Conservation (phyloP, 35 echinoderm and acorn worm genomes). For the Eucidaris tribuloides region DNA sequence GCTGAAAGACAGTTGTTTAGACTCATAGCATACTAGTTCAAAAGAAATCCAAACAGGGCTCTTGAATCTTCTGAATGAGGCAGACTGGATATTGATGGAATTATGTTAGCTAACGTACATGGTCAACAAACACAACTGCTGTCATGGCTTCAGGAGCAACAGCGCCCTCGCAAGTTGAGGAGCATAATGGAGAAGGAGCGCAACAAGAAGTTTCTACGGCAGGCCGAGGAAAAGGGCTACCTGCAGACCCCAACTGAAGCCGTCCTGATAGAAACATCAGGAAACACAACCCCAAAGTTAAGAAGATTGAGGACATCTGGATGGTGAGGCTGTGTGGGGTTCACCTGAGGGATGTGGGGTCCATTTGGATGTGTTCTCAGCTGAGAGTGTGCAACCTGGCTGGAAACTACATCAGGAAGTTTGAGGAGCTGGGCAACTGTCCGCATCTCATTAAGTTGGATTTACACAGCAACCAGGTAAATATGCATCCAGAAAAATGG, state of each 20-base stretch:
- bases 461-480: conserved; percentile 92
- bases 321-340: conserved; percentile 55
- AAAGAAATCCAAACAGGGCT: no score
- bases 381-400: conserved; percentile 81
- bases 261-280: conserved; percentile 6
- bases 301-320: conserved; percentile 40
- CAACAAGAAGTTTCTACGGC: conserved; percentile 60
- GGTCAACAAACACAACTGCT: conserved; percentile 65
- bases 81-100: no score
- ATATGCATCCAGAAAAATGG: background rate
- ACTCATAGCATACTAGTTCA: no score
- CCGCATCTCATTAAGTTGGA: conserved; percentile 68
- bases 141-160: conserved; percentile 79
- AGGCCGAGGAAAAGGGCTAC: conserved; percentile 87
- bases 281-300: background rate
- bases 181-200: conserved; percentile 87
- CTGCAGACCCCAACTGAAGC: conserved; percentile 44
- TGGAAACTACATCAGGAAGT: conserved; percentile 81
- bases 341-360: conserved; percentile 71
- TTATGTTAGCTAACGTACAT: no score
- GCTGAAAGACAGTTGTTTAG: no score
- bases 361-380: conserved; percentile 43
- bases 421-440: conserved; percentile 73
- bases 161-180: conserved; percentile 67
- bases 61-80: no score